Evolutionary conservation across 2,113 vertebrate genomes (phyloP).

Genomic region (Opisthocomus hoazin): DNA sequence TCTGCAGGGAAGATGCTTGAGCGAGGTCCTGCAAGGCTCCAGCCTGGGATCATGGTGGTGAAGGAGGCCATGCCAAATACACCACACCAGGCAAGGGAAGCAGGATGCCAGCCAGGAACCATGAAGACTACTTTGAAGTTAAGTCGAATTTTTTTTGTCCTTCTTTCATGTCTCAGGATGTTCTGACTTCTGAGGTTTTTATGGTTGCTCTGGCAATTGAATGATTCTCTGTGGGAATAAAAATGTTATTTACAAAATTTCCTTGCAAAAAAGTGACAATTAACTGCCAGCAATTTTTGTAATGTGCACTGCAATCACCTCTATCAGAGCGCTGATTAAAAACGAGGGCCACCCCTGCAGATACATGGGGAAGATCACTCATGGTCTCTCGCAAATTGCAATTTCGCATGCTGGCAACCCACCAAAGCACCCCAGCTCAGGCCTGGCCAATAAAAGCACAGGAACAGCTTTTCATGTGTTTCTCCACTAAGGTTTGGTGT

Average conservation of each 20-base stretch:
- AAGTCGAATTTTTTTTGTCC: not conserved
- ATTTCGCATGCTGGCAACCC: not conserved
- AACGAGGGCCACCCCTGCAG: not conserved
- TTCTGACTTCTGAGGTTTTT: not conserved
- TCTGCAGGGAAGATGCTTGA: not conserved
- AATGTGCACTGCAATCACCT: not conserved
- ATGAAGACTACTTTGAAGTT: not conserved
- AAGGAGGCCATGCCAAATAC: not conserved
- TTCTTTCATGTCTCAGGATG: not conserved
- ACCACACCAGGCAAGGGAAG: not conserved
- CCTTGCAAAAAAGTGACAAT: not conserved
- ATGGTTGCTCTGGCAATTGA: slow-evolving; percentile 15
- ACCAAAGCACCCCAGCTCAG: not conserved
- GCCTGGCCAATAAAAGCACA: not conserved
- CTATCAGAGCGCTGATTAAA: not conserved
- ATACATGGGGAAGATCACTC: not conserved
- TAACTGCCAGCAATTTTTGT: not conserved
- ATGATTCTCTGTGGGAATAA: not conserved
- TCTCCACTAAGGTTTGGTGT: not conserved
- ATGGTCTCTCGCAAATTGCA: not conserved
- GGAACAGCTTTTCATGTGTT: not conserved
- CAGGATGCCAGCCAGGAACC: not conserved
- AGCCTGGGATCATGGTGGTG: not conserved
- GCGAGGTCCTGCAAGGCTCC: accelerated
- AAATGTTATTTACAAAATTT: not conserved